A percentile compares a stretch with the other conserved stretches of the same genome.
Evolutionary conservation across 1,140 invertebrate genomes (phyloP).

Genomic region (Eufriesea mexicana): DNA sequence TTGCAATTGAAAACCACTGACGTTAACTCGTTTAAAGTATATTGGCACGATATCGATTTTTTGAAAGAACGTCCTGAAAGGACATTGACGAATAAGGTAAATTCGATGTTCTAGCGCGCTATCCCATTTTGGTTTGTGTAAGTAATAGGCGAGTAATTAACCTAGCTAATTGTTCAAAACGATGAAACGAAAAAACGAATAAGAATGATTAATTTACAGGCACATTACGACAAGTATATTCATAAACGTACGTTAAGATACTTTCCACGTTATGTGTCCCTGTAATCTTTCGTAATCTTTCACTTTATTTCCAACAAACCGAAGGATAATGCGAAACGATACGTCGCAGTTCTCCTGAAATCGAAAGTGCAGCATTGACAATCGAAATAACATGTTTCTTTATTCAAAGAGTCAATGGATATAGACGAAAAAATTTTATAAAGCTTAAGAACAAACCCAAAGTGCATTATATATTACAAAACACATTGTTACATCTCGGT

Average conservation of each 20-base stretch:
- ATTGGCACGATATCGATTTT: not conserved
- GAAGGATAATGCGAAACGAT: conserved; percentile 37
- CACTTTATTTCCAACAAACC: conserved; percentile 14
- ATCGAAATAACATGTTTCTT: conserved; percentile 78
- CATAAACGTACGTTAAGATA: not conserved
- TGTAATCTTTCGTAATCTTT: conserved; percentile 21
- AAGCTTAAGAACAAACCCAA: conserved; percentile 64
- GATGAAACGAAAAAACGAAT: not conserved
- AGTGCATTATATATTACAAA: conserved; percentile 65
- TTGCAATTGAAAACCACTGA: conserved; percentile 1
- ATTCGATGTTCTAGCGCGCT: not conserved
- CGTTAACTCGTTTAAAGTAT: not conserved
- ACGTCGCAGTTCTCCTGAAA: conserved; percentile 53
- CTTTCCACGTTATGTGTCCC: conserved; percentile 9
- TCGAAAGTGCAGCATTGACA: conserved; percentile 82
- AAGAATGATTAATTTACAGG: conserved; percentile 37
- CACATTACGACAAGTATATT: not conserved
- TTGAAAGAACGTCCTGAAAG: not conserved
- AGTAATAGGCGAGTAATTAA: not conserved
- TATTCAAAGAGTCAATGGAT: conserved; percentile 56
- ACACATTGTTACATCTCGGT: conserved; percentile 38
- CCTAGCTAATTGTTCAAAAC: conserved; percentile 14
- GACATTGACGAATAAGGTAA: not conserved
- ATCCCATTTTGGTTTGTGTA: not conserved
- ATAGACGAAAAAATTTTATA: conserved; percentile 58